Base-by-base conservation (phyloP, 2,888 invertebrate genomes). In the Acrocyrtus sp. region DNA sequence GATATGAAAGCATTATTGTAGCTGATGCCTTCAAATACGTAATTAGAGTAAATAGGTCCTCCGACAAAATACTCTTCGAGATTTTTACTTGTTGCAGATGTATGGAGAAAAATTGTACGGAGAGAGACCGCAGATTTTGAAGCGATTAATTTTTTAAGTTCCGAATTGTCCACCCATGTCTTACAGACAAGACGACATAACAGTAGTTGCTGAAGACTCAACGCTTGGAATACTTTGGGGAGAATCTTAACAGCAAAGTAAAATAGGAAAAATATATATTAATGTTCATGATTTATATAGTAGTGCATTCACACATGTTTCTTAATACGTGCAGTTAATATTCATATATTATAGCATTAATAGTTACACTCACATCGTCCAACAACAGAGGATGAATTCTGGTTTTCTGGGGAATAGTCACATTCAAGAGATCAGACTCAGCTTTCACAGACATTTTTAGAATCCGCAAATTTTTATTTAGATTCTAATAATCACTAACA, bases 131-230 rank as follows among this genome's bases (percentile, higher is more conserved):
- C 19, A 15, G 69, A 47, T 21, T 69, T 69, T 2, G 26, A 34
- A 5, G 24, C 47, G 0, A 69, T 12, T 1, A 2, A 24, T 1
- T 8, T 21, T 45, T 69, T 61, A 5, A 69, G 43, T 2, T 6
- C 24, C 0, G 56, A 21, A 29, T 62, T 62, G 12, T 27, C 8
- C n/a, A 51, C 15, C 69, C 69, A 69, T n/a, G n/a, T n/a, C 43
- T 69, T 69, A 26, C 69, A 69, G 5, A 62, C 56, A 19, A 56
- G 19, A 8, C 69, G 69, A 48, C 69, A 61, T 8, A 4, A 10
- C 8, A 68, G 10, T 10, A 68, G 51, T 3, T 60, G 45, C 6
- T 43, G 21, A 3, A 60, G 27, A 10, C n/a, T 19, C 17, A 68
- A 19, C 4, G 15, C 21, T 17, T 51, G 29, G 50, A 68, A 60